These are phyloP conservation scores for Bucco capensis DNA, from an alignment of 2,113 vertebrate species.

Conservation along the genomic window DNA sequence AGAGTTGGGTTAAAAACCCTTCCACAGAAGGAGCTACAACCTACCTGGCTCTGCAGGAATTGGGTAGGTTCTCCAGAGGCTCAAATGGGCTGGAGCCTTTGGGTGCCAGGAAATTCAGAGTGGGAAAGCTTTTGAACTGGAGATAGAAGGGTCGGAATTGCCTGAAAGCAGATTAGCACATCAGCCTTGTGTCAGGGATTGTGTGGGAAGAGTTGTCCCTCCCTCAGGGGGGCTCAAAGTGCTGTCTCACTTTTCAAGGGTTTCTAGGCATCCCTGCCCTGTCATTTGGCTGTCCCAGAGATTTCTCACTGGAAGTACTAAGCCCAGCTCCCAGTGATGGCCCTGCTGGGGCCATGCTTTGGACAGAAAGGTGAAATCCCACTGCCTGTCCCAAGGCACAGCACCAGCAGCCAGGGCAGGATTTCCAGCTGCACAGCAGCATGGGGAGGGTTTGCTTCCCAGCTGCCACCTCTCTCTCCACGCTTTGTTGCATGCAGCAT, in stretches of 20 bases:
- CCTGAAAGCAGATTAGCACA: slow-evolving; percentile 57
- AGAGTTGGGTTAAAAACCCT: background rate
- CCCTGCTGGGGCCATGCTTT: fast-evolving
- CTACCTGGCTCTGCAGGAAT: slow-evolving; percentile 51
- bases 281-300: background rate
- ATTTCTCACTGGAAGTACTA: background rate
- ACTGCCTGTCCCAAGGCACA: background rate
- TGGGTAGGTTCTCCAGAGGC: slow-evolving; percentile 16
- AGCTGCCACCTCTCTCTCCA: background rate
- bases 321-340: background rate
- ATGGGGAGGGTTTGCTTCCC: background rate
- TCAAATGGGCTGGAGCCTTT: slow-evolving; percentile 82
- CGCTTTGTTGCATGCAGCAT: background rate
- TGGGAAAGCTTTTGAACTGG: slow-evolving; percentile 82
- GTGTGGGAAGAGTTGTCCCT: background rate
- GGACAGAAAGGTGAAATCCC: background rate
- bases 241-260: background rate
- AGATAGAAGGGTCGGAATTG: slow-evolving; percentile 80
- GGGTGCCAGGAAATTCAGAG: slow-evolving; percentile 72
- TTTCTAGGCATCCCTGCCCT: background rate
- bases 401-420: background rate
- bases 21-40: background rate
- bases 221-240: background rate
- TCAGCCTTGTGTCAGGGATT: background rate
- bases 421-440: background rate